Percentiles rank a stretch among this genome's conserved stretches.
These are phyloP conservation scores for Hydriomena furcata DNA, from an alignment of 2,888 invertebrate genomes.

Conservation along the genomic window DNA sequence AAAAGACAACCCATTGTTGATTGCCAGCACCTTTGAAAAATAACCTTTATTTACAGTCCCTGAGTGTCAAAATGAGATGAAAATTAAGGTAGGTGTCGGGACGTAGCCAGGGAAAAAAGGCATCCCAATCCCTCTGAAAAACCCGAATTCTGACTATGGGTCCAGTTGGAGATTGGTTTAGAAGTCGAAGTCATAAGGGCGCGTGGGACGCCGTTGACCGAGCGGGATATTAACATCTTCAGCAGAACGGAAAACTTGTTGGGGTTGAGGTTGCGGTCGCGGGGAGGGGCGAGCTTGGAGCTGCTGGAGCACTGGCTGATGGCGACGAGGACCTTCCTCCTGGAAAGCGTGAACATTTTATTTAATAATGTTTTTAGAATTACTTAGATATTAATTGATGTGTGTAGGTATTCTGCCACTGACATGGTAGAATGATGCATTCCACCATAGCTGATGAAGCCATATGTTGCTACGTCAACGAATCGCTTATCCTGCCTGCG, in stretches of 20 bases:
- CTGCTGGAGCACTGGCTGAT: constrained; percentile 47
- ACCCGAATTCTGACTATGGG: background rate
- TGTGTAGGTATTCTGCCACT: too few species aligned
- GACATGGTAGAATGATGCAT: too few species aligned
- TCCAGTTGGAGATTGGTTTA: constrained; percentile 40
- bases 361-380: too few species aligned
- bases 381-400: too few species aligned
- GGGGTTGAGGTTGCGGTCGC: constrained; percentile 61
- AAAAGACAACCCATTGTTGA: constrained; percentile 31
- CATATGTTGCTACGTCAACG: too few species aligned
- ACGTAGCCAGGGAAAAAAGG: background rate
- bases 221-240: constrained; percentile 95
- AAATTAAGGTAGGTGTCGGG: constrained; percentile 3
- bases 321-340: constrained; percentile 59
- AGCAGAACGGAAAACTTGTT: constrained; percentile 92
- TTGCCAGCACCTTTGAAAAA: constrained; percentile 32
- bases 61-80: constrained; percentile 4
- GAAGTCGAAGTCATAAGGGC: constrained; percentile 75
- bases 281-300: constrained; percentile 47
- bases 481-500: background rate
- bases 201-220: constrained; percentile 89
- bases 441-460: too few species aligned
- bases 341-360: background rate
- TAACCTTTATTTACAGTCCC: constrained; percentile 25
- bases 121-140: background rate